Conservation (phyloP, 2,113 vertebrate genomes). For the Herpailurus yagouaroundi region DNA sequence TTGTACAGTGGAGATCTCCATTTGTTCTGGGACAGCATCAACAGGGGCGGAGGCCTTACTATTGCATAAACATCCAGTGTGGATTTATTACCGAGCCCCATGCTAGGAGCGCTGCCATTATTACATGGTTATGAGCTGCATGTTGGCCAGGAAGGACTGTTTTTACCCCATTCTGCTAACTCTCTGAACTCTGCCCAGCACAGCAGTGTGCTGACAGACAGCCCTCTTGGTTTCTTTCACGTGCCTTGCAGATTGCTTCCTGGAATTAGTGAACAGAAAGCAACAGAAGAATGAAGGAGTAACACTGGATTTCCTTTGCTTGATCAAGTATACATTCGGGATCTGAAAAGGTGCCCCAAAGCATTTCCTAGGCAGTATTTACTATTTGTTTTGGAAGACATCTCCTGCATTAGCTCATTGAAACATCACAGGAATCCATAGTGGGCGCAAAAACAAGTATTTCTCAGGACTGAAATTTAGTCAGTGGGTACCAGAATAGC, state of each 20-base stretch:
- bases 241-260: not conserved
- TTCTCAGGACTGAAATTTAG: not conserved
- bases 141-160: not conserved
- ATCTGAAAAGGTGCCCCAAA: not conserved
- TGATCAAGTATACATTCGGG: not conserved
- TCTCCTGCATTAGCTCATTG: not conserved
- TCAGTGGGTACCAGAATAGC: not conserved
- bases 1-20: not conserved
- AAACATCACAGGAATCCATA: not conserved
- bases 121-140: not conserved
- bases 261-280: not conserved
- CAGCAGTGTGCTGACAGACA: not conserved
- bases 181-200: constrained; percentile 40
- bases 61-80: constrained; percentile 17
- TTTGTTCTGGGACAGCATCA: constrained; percentile 53
- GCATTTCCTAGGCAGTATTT: constrained; percentile 11
- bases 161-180: constrained; percentile 28
- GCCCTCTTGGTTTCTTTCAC: not conserved
- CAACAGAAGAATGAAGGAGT: not conserved
- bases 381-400: not conserved
- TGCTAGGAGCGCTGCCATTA: not conserved
- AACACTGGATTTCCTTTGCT: not conserved
- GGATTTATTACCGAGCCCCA: constrained; percentile 48
- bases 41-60: constrained; percentile 69
- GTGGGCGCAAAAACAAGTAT: not conserved